These are phyloP conservation scores for Cathartes aura DNA, from an alignment of 2,113 vertebrate species.

Conservation along the genomic window DNA sequence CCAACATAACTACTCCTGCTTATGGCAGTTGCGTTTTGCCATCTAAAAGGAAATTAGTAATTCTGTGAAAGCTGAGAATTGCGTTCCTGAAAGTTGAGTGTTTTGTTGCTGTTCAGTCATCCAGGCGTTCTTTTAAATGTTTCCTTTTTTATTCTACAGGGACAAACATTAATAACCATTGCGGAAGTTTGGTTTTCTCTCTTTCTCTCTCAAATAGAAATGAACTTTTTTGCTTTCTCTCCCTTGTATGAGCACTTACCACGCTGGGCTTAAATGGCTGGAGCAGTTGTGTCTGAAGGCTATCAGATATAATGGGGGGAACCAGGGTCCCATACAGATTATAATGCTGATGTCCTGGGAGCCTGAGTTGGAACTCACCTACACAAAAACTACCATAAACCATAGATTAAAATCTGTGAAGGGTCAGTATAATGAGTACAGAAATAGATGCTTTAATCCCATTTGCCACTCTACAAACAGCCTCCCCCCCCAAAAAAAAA, in stretches of 20 bases:
- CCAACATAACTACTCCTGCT: background rate
- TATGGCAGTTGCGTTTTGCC: background rate
- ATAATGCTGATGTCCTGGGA: background rate
- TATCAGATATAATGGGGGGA: background rate
- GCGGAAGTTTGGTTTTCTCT: background rate
- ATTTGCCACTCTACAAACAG: background rate
- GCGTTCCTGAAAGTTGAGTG: background rate
- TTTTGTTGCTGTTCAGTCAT: background rate
- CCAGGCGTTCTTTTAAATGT: background rate
- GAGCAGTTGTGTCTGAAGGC: background rate
- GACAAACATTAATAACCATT: background rate
- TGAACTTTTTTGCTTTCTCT: background rate
- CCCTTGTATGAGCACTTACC: background rate
- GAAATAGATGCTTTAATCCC: background rate
- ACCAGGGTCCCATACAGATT: background rate
- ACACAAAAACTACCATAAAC: background rate
- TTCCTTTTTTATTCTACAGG: background rate
- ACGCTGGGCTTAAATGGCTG: background rate
- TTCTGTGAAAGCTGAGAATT: background rate
- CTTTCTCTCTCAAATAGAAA: background rate
- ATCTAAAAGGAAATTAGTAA: background rate
- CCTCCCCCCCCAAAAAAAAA: fast-evolving
- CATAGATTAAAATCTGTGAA: background rate
- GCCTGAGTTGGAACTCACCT: background rate
- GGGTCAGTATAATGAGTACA: background rate